Evolutionary conservation across 37 sponge, comb jelly and placozoan species (phyloP), one percentile per base, ranked within the genome.

Genomic region (Oopsacas minuta): DNA sequence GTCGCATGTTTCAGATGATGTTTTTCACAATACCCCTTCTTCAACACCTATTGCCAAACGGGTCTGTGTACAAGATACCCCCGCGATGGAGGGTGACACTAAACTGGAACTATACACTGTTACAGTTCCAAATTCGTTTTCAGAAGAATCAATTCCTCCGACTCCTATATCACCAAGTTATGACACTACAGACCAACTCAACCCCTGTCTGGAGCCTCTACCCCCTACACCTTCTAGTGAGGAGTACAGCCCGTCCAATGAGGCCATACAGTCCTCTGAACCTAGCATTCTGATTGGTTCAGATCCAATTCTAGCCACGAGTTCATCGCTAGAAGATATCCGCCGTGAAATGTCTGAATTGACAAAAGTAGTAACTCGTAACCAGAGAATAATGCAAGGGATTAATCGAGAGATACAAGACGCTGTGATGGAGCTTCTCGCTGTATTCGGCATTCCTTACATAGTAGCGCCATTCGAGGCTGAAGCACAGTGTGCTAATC

Each of bases 401-500:
- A 34, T 61, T 61, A 61, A 25, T 25, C 7, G 75, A 34, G 75
- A 61, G 28, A 61, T 61, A 10, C 75, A 61, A n/a, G 75, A 61
- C 7, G 75, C 75, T 5, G 75, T 61, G 7, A 61, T 61, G 94
- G 93, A 99, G 37, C 89, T 99, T 38, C 85, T 99, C 25, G 39
- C 82, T 35, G 49, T 99, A 36, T 99, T 99, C 86, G 94, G 94
- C 51, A 52, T 99, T 0, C 99, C 99, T 8, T 99, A 88, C 85
- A 36, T 99, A 10, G 81, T 88, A 23, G 90, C 92, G 81, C 96
- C 96, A 37, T 81, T 38, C 32, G 99, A 99, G 69, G 99, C 99
- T 15, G 99, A 99, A 86, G 95, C 99, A 0, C 99, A 99, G 89
- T 99, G 99, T 91, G 96, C 99, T 0, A 81, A 85, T 52, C 87